Evolutionary conservation across 2,113 vertebrate species (phyloP), one percentile per base, ranked within the genome.

Genomic region (Gallinago media): DNA sequence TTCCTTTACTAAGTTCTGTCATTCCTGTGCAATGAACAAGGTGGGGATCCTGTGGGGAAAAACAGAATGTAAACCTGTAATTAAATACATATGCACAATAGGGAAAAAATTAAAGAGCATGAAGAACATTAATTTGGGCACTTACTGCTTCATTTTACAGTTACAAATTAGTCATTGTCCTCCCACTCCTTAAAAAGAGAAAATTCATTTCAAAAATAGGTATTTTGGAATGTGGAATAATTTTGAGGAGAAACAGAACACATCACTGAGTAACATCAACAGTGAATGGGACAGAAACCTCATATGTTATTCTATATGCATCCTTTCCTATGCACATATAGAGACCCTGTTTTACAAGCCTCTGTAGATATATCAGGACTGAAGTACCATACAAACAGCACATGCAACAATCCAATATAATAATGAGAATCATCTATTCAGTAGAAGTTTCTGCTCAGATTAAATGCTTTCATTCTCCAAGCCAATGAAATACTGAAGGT

Each of bases 181-280:
- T 93, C 82, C 67, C 42, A 73, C 42, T 93, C 40, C 23, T 79
- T 62, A 85, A 36, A 72, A 52, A 88, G 56, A 85, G 66, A 82
- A 91, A 88, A 89, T n/a, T 72, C 0, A 40, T 92, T 89, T 81
- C 16, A 94, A 73, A 93, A 92, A 21, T 9, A 72, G 36, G 20
- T 62, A 56, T 61, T 94, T 32, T 70, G 79, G 82, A 95, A 90
- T 58, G 67, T 36, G 12, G 13, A 92, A 90, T 32, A 61, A 83
- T 76, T 93, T 78, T 88, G 78, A 85, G 50, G 74, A 80, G 82
- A 88, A 94, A 94, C 49, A 94, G 79, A 79, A 92, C 88, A 83
- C n/a, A 49, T 49, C 36, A 76, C 54, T 52, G 42, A 92, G 11
- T 76, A 84, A 77, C 56, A 59, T 83, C 50, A 83, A 58, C 17